phyloP scores from a whole-genome alignment of 2,113 vertebrate genomes.

The Chionomys nivalis region DNA sequence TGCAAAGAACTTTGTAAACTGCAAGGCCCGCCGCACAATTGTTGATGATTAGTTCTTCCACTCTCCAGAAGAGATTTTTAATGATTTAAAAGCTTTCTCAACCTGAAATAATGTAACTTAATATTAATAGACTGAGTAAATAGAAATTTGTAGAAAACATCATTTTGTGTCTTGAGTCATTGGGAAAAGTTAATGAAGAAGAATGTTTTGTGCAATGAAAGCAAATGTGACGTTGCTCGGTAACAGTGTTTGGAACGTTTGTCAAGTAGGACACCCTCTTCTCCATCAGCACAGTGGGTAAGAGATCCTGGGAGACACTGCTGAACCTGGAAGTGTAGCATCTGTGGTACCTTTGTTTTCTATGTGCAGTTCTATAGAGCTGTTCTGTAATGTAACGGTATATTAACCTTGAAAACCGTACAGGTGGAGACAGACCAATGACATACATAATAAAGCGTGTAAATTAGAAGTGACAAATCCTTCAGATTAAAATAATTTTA shows the following conservation, averaged over 20 bases:
- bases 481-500: neutral
- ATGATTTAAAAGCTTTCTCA: constrained; percentile 19
- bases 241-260: neutral
- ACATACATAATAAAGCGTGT: neutral
- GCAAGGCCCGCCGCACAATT: neutral
- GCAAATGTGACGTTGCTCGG: neutral
- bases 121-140: neutral
- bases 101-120: constrained; percentile 38
- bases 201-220: constrained; percentile 26
- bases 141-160: neutral
- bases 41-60: constrained; percentile 18
- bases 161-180: constrained; percentile 43
- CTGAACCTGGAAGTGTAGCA: neutral
- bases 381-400: neutral
- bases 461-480: neutral
- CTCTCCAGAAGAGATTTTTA: constrained; percentile 39
- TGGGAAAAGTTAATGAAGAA: constrained; percentile 52
- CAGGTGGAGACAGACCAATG: neutral
- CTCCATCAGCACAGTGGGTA: neutral
- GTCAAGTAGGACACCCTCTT: neutral
- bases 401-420: neutral
- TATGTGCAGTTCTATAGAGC: neutral
- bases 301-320: neutral
- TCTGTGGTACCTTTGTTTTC: neutral
- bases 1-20: neutral